Conservation (phyloP, 2,888 invertebrate genomes). For the Cryptocheilus praepositus region DNA sequence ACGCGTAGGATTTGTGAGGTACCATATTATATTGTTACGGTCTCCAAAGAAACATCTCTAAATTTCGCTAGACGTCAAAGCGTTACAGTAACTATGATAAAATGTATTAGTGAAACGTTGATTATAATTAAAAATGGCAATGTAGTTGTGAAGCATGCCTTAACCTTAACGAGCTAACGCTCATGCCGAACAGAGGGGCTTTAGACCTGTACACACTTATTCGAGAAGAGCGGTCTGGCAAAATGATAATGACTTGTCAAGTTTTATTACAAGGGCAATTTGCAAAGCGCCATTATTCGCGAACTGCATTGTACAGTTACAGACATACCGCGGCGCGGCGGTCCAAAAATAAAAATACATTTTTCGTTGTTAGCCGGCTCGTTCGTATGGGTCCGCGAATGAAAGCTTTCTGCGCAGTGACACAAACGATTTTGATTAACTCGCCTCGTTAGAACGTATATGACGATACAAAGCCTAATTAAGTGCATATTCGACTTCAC, state of each 20-base stretch:
- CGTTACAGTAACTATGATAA: too few species aligned
- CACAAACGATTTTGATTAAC: conserved; percentile 42
- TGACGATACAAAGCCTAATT: conserved; percentile 34
- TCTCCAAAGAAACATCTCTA: neutral
- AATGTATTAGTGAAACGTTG: neutral
- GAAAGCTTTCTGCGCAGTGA: conserved; percentile 36
- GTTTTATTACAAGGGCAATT: neutral
- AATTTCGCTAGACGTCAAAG: too few species aligned
- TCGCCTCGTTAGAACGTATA: conserved; percentile 35
- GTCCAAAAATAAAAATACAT: conserved; percentile 4
- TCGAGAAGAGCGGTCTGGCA: neutral
- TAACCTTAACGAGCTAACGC: too few species aligned
- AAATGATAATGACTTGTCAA: conserved; percentile 1
- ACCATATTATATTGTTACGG: neutral
- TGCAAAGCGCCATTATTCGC: too few species aligned
- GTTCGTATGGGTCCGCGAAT: conserved; percentile 17
- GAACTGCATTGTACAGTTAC: too few species aligned
- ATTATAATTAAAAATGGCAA: neutral
- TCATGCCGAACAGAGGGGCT: too few species aligned
- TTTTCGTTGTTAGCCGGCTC: conserved; percentile 29
- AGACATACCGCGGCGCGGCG: neutral
- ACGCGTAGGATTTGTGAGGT: too few species aligned
- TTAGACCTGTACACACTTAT: too few species aligned
- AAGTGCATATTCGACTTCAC: conserved; percentile 27
- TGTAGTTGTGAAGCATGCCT: too few species aligned